phyloP scores from a whole-genome alignment of 2,888 invertebrate genomes.

The Tanypteryx hageni region DNA sequence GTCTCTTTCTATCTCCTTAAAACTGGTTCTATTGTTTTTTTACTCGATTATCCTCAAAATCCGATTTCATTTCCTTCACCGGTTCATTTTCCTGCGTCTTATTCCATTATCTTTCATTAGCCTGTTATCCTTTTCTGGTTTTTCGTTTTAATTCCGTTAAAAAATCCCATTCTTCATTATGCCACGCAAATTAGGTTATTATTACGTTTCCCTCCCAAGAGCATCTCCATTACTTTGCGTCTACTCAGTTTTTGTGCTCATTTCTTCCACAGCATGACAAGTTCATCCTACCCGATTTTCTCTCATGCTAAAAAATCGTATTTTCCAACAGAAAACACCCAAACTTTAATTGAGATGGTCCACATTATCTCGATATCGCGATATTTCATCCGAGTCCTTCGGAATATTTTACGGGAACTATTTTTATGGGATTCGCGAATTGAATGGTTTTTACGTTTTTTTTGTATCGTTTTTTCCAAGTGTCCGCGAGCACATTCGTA shows the following conservation, averaged over 20 bases:
- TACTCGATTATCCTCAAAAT: background rate
- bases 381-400: too few species aligned
- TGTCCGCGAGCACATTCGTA: background rate
- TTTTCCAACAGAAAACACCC: too few species aligned
- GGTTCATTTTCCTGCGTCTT: constrained; percentile 10
- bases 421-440: too few species aligned
- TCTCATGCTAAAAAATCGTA: too few species aligned
- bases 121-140: background rate
- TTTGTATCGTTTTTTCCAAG: background rate
- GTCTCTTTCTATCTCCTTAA: background rate
- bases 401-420: too few species aligned
- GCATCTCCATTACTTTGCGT: background rate
- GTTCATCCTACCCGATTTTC: too few species aligned
- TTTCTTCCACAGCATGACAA: background rate
- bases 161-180: background rate
- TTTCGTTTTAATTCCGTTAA: background rate
- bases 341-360: too few species aligned
- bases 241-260: background rate
- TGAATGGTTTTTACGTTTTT: too few species aligned
- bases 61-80: background rate
- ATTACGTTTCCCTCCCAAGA: background rate
- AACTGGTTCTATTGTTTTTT: background rate
- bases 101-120: constrained; percentile 19
- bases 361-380: too few species aligned
- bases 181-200: background rate